Evolutionary conservation across 2,888 invertebrate genomes (phyloP), one percentile per base, ranked within the genome.

Genomic region (Lepas anatifera): DNA sequence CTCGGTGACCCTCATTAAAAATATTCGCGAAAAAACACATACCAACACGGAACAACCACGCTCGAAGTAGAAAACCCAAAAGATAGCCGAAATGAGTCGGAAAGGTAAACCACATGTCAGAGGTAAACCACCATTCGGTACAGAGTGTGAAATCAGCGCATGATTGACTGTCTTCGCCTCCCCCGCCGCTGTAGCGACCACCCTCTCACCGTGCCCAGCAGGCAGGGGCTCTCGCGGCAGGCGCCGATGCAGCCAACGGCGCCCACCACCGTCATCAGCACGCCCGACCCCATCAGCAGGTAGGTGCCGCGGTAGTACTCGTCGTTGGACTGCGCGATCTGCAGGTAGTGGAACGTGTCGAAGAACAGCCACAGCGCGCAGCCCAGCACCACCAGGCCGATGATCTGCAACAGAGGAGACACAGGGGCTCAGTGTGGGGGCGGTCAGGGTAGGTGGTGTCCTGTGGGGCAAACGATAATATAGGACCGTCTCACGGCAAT

Each of bases 241-340:
- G 91, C 89, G 50, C 92, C 92, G 77, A 88, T 89, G 77, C 91
- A 92, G 70, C 92, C 93, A 67, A 92, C 83, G 79, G 90, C 87
- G 25, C 90, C 88, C 37, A 90, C 86, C 58, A 90, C 78, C 72
- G 89, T 84, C 79, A 92, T 86, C 68, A 90, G 80, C 50, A 85
- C 80, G 10, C 92, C 92, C 70, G 87, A 86, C 37, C 84, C 85
- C 72, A 92, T 82, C 72, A 92, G 83, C 69, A 91, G 84, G 77
- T 88, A 89, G 29, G 89, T 84, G 22, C 88, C 88, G 66, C 87
- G 85, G 77, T 87, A 84, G 76, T 86, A 87, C 76, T 85, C 84
- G 71, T 82, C 81, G 74, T 85, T 82, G 75, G 86, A 84, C 75
- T 86, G 87, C 52, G 86, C 84, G 79, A 88, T 84, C 50, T 88